These are phyloP conservation scores for Cephalophus harveyi DNA, from an alignment of 2,113 vertebrate species.

Conservation along the genomic window DNA sequence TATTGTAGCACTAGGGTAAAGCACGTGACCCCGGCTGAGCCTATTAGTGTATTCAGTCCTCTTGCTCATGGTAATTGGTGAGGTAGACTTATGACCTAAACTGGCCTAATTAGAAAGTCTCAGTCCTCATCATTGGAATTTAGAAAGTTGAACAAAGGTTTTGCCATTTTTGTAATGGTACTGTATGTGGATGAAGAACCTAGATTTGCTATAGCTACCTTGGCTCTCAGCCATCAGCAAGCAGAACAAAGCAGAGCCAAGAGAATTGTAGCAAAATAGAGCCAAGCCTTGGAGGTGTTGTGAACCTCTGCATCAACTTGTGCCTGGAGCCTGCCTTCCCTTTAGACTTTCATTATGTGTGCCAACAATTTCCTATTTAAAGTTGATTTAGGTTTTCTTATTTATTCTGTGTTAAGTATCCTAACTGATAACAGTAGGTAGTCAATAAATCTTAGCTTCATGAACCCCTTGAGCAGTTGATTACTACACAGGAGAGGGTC, in stretches of 20 bases:
- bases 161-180: neutral
- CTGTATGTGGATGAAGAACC: neutral
- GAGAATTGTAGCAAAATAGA: neutral
- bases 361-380: neutral
- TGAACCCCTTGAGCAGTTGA: neutral
- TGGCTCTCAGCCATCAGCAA: neutral
- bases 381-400: constrained; percentile 30
- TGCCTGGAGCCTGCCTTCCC: neutral
- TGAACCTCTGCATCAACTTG: neutral
- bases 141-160: neutral
- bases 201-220: neutral
- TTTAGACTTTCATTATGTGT: neutral
- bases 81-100: neutral
- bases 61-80: neutral
- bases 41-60: neutral
- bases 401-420: neutral
- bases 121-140: neutral
- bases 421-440: neutral
- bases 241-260: constrained; percentile 14
- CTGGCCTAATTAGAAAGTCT: neutral
- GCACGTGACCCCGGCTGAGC: neutral
- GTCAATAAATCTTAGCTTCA: neutral
- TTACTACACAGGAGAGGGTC: neutral
- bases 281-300: neutral
- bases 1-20: neutral